phyloP scores from a whole-genome alignment of 30 jellyfish, hydroid and myxozoan species.

The Hydractinia echinata region DNA sequence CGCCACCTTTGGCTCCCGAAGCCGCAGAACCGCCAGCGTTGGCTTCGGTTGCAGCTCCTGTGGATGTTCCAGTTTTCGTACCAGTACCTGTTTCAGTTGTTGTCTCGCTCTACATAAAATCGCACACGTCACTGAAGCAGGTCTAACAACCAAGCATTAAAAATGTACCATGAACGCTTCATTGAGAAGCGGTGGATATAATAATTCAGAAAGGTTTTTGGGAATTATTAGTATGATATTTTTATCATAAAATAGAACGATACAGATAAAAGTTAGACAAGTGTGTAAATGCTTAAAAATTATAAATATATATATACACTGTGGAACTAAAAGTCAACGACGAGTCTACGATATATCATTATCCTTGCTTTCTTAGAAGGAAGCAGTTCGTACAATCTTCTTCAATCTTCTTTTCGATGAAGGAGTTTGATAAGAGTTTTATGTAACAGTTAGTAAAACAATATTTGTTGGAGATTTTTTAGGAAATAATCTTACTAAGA shows the following conservation, averaged over 20 bases:
- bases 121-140: neutral
- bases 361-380: neutral
- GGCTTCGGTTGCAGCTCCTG: constrained; percentile 82
- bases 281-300: no score
- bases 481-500: neutral
- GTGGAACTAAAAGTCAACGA: no score
- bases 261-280: no score
- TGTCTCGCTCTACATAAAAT: constrained; percentile 68
- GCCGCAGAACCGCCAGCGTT: constrained; percentile 77
- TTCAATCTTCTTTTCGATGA: no score
- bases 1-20: constrained; percentile 60
- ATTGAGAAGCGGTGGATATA: no score
- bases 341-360: no score
- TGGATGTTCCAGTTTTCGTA: constrained; percentile 65
- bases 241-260: no score
- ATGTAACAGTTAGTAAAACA: constrained; percentile 14
- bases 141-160: no score
- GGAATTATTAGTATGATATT: no score
- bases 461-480: constrained; percentile 9
- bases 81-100: constrained; percentile 92
- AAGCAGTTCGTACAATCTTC: neutral
- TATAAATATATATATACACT: no score
- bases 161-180: no score
- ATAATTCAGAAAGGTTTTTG: no score
- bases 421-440: constrained; percentile 13